A percentile compares a stretch with the other conserved stretches of the same genome.
These are phyloP conservation scores for Hypomecis atomaria DNA, from an alignment of 2,888 invertebrate species.

Conservation along the genomic window DNA sequence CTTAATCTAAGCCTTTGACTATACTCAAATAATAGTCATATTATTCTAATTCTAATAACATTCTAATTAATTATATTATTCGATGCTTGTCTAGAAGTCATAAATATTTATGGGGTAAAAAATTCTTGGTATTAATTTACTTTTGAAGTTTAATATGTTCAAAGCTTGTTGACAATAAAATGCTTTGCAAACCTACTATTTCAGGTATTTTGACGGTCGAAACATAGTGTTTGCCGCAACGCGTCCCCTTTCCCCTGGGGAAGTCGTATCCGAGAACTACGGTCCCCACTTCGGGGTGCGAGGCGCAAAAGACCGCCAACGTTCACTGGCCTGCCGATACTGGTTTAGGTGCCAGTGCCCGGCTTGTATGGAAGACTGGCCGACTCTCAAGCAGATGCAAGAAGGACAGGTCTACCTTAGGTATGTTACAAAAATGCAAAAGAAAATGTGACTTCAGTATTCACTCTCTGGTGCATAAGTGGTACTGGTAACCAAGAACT, in stretches of 20 bases:
- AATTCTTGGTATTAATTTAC: no score
- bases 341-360: slow-evolving; percentile 91
- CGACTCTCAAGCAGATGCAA: slow-evolving; percentile 84
- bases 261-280: slow-evolving; percentile 92
- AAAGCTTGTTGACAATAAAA: neutral
- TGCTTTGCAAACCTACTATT: slow-evolving; percentile 33
- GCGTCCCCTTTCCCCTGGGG: slow-evolving; percentile 87
- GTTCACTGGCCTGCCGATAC: slow-evolving; percentile 88
- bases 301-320: slow-evolving; percentile 85
- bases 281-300: slow-evolving; percentile 88
- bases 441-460: neutral
- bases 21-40: no score
- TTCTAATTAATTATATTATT: no score
- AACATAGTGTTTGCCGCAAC: slow-evolving; percentile 88
- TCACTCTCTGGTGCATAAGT: no score
- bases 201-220: slow-evolving; percentile 90
- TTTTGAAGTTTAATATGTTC: no score
- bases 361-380: slow-evolving; percentile 91
- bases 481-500: slow-evolving; percentile 91
- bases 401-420: slow-evolving; percentile 62
- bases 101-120: no score
- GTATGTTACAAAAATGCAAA: slow-evolving; percentile 41
- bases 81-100: no score
- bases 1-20: no score
- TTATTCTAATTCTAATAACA: no score